These are phyloP conservation scores for Eilema griseolum DNA, from an alignment of 2,888 invertebrate genomes.

Conservation along the genomic window DNA sequence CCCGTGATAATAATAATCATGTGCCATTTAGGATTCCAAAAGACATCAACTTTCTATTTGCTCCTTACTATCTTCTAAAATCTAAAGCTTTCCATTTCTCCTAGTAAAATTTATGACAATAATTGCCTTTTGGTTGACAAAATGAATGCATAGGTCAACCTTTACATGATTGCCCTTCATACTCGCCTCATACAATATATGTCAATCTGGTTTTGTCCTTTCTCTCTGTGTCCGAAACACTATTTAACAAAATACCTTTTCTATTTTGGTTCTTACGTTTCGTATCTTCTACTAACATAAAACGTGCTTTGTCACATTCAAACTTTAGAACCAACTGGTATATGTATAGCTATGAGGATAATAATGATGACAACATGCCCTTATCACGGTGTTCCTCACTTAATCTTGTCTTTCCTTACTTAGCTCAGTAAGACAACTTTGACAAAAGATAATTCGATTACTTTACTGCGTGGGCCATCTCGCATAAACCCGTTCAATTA, in stretches of 20 bases:
- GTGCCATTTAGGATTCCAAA: no score
- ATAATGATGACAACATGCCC: neutral
- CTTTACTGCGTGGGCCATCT: slow-evolving; percentile 35
- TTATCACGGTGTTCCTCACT: neutral
- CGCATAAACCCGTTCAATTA: slow-evolving; percentile 76
- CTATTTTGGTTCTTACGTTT: neutral
- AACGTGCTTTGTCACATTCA: no score
- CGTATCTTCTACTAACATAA: neutral
- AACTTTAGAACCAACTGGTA: no score
- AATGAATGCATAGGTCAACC: neutral
- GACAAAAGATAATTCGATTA: neutral
- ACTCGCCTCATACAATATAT: neutral
- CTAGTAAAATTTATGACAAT: no score
- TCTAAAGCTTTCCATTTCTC: neutral
- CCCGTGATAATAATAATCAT: no score
- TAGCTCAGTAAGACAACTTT: no score
- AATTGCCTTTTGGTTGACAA: no score
- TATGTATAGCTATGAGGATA: no score
- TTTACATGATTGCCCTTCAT: neutral
- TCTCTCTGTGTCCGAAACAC: neutral
- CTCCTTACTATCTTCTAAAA: no score
- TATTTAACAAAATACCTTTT: neutral
- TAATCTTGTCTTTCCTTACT: no score
- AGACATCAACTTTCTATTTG: no score
- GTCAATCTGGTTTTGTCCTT: neutral